Evolutionary conservation across 2,888 invertebrate species (phyloP), one percentile per base, ranked within the genome.

Genomic region (Ophioninae sp.): DNA sequence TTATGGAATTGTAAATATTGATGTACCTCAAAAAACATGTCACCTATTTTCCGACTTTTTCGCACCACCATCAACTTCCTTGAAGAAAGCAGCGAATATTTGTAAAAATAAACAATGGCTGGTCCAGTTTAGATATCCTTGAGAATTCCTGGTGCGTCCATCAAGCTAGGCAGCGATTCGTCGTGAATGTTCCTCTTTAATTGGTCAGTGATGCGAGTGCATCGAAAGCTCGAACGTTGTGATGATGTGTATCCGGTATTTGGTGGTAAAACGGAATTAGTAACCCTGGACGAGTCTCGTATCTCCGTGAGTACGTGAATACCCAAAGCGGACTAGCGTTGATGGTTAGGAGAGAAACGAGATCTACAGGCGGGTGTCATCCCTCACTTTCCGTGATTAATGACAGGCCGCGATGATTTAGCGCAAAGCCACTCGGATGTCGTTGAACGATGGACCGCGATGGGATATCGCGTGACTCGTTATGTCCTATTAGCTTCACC

Each of bases 391-490:
- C 83, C 64, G 84, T 89, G 90, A 90, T 89, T 90, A 90, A 89
- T 87, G 89, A 89, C 86, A 87, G 86, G 86, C 78, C 71, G 71
- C 85, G 87, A 89, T 89, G 89, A 89, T 89, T 89, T 89, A 89
- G 88, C 85, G 85, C 59, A 85, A 83, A 80, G 78, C 75, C 79
- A 68, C 72, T 81, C 77, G 85, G 83, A 79, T 84, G 86, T 85
- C 82, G 78, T 85, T 85, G 84, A 84, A 80, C 84, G 77, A 79
- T 81, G 86, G 84, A 82, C 85, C 83, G 81, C 72, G 79, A 51
- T 51, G 51, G 77, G 84, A 74, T 86, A 87, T 88, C 89, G 88
- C 89, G 88, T 88, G 89, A 88, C 89, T 86, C 82, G 83, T 71
- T 85, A 75, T 76, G 78, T 79, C 63, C 76, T 69, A 41, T 22